Conservation (phyloP, 2,888 invertebrate species). For the Chalcis sispes region DNA sequence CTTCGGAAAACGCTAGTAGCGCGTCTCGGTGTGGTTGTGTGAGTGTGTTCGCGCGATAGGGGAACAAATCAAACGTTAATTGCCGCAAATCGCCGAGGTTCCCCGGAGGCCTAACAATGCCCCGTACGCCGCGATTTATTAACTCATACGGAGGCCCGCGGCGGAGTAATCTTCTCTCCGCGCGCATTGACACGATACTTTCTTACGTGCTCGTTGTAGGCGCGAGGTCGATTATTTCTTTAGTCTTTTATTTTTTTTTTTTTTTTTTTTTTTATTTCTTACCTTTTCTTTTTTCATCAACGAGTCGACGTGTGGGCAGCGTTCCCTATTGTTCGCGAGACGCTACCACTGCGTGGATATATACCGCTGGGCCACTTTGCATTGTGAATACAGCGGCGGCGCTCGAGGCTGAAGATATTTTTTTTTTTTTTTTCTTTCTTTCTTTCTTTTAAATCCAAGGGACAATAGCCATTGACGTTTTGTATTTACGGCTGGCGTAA, state of each 20-base stretch:
- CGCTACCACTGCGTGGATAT: no score
- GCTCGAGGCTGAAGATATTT: neutral
- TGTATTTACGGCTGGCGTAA: no score
- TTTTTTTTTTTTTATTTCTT: no score
- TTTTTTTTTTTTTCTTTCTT: slow-evolving; percentile 10
- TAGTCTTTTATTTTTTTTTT: no score
- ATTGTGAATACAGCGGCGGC: no score
- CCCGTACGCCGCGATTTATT: slow-evolving; percentile 65
- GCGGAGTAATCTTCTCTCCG: slow-evolving; percentile 54
- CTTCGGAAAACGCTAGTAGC: no score
- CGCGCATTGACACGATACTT: slow-evolving; percentile 28
- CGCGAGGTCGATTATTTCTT: no score
- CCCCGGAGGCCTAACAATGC: slow-evolving; percentile 63
- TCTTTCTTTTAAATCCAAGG: neutral
- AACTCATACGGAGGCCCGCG: slow-evolving; percentile 60
- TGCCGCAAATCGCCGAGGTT: slow-evolving; percentile 66
- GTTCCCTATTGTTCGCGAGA: no score
- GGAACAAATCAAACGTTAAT: slow-evolving; percentile 68
- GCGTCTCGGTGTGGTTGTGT: no score
- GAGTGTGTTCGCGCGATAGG: slow-evolving; percentile 5
- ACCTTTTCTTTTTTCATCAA: no score
- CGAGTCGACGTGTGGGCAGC: neutral
- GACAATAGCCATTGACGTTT: slow-evolving; percentile 25
- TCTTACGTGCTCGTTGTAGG: no score
- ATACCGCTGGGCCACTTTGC: no score